phyloP scores from a whole-genome alignment of 2,888 invertebrate species.

The Diarsia dahlii region DNA sequence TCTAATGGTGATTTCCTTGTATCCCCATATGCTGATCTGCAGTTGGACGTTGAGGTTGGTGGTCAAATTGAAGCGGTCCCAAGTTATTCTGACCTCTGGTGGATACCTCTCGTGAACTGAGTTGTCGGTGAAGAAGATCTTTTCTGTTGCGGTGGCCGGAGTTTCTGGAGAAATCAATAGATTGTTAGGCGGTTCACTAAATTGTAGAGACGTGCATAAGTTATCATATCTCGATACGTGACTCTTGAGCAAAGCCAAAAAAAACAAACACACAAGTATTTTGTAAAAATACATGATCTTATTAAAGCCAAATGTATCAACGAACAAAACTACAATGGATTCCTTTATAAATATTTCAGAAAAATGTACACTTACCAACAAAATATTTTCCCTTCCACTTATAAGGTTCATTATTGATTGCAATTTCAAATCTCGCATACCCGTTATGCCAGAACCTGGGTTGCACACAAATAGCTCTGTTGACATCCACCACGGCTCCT shows the following conservation, averaged over 20 bases:
- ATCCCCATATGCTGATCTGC: conserved; percentile 97
- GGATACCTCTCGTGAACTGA: conserved; percentile 94
- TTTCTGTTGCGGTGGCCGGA: conserved; percentile 96
- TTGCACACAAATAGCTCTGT: conserved; percentile 97
- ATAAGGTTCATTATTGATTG: conserved; percentile 95
- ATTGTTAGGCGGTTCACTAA: not conserved
- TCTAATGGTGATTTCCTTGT: conserved; percentile 95
- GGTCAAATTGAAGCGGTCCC: conserved; percentile 97
- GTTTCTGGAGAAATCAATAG: conserved; percentile 92
- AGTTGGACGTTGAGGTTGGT: conserved; percentile 94
- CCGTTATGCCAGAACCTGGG: conserved; percentile 97
- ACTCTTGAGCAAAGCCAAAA: too few relatives aligned
- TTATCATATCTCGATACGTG: not conserved
- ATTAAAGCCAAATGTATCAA: too few relatives aligned
- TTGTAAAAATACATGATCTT: too few relatives aligned
- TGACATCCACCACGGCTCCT: conserved; percentile 94
- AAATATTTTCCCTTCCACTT: conserved; percentile 98
- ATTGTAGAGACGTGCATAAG: not conserved
- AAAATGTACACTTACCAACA: conserved; percentile 97
- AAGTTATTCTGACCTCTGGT: conserved; percentile 94
- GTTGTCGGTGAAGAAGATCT: conserved; percentile 95
- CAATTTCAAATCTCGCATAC: conserved; percentile 96
- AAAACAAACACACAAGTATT: too few relatives aligned
- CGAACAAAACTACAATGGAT: not conserved
- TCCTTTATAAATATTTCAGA: too few relatives aligned